These are phyloP conservation scores for Anas platyrhynchos DNA, from an alignment of 2,113 vertebrate genomes.

Conservation along the genomic window DNA sequence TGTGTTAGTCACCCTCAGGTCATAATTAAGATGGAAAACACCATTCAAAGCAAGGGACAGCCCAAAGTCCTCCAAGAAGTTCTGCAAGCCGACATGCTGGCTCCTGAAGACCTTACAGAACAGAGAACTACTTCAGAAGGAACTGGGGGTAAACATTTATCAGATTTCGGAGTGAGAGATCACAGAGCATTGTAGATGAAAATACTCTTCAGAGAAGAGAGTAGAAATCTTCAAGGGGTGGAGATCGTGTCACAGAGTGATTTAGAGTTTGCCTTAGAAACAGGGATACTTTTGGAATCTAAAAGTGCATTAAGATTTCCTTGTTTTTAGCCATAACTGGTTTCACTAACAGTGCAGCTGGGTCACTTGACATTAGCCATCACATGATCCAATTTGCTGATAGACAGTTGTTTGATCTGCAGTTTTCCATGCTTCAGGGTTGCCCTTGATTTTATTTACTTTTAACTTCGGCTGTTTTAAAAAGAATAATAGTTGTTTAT, in stretches of 20 bases:
- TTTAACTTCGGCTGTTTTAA: conserved; percentile 12
- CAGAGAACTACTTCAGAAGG: background rate
- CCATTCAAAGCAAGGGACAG: background rate
- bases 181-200: background rate
- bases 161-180: background rate
- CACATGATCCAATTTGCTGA: background rate
- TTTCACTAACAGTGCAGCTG: background rate
- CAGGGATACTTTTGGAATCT: background rate
- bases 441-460: background rate
- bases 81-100: background rate
- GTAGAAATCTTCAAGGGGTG: background rate
- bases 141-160: background rate
- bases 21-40: background rate
- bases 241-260: background rate
- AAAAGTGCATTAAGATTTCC: background rate
- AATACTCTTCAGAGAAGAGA: background rate
- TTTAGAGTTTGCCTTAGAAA: background rate
- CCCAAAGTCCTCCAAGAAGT: background rate
- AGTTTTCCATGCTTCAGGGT: conserved; percentile 7
- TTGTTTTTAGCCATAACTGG: background rate
- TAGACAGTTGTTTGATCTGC: background rate
- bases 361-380: conserved; percentile 4
- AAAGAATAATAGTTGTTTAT: background rate
- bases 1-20: background rate
- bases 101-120: background rate